phyloP scores from a whole-genome alignment of 2,113 vertebrate genomes.

The Polypterus senegalus region DNA sequence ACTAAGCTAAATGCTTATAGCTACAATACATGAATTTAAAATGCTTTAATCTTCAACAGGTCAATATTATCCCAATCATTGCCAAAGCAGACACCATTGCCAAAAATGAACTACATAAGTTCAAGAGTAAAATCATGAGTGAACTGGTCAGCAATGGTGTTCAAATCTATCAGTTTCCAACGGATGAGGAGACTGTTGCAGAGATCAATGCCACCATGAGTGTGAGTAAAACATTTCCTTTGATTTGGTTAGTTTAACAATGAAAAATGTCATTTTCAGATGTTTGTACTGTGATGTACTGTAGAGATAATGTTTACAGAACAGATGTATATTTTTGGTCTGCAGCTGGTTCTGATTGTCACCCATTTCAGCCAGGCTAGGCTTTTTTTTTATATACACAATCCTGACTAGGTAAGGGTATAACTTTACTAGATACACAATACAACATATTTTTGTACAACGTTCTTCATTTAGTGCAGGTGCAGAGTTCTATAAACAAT shows the following conservation, averaged over 20 bases:
- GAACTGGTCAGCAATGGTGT: slow-evolving; percentile 67
- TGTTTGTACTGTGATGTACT: not conserved
- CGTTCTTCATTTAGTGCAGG: no score
- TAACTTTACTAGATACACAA: no score
- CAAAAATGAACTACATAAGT: slow-evolving; percentile 67
- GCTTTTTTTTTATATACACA: no score
- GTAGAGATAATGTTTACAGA: no score
- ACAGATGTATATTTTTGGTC: no score
- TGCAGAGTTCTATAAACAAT: no score
- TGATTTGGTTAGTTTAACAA: not conserved
- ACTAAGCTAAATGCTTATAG: no score
- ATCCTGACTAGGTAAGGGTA: no score
- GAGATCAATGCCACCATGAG: slow-evolving; percentile 71
- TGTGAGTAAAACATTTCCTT: slow-evolving; percentile 29
- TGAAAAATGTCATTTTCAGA: not conserved
- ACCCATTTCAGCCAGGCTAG: no score
- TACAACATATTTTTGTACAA: no score
- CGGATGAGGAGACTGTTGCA: slow-evolving; percentile 61
- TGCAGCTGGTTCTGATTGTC: no score
- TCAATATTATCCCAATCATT: slow-evolving; percentile 70
- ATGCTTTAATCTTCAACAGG: slow-evolving; percentile 28
- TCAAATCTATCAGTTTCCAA: slow-evolving; percentile 70
- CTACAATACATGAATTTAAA: no score
- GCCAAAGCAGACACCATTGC: slow-evolving; percentile 70
- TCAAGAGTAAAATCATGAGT: slow-evolving; percentile 75